These are phyloP conservation scores for Acrossocheilus wenchowensis DNA, from an alignment of 2,797 vertebrate genomes.

Conservation along the genomic window DNA sequence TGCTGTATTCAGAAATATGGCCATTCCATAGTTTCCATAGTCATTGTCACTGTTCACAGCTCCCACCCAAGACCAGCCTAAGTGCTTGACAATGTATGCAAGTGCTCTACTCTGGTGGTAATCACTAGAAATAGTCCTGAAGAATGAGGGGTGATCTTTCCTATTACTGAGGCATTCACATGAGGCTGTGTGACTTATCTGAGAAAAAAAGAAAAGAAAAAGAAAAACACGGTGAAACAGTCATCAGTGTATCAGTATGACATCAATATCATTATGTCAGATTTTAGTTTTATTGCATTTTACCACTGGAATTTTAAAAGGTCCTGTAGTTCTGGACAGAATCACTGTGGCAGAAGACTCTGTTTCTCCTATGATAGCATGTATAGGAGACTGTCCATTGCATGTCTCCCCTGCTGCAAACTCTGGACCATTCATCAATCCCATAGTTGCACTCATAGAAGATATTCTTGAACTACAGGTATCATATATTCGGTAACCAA, in stretches of 20 bases:
- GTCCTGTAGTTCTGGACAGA: slow-evolving; percentile 72
- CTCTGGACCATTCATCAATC: slow-evolving; percentile 71
- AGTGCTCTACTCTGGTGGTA: slow-evolving; percentile 75
- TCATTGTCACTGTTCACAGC: slow-evolving; percentile 78
- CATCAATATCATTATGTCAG: background rate
- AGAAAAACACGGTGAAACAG: background rate
- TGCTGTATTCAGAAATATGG: slow-evolving; percentile 75
- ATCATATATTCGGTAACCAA: slow-evolving; percentile 79
- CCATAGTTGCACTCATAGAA: slow-evolving; percentile 75
- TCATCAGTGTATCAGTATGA: background rate
- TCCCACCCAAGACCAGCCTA: slow-evolving; percentile 81
- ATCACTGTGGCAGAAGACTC: slow-evolving; percentile 78
- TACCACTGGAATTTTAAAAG: slow-evolving; percentile 79
- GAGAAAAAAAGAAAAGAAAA: background rate
- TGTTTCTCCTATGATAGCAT: slow-evolving; percentile 78
- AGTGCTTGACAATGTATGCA: slow-evolving; percentile 75
- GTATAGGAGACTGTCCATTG: slow-evolving; percentile 70
- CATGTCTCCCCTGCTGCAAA: slow-evolving; percentile 59
- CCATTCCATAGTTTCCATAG: slow-evolving; percentile 79
- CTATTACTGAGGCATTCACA: slow-evolving; percentile 78
- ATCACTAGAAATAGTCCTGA: slow-evolving; percentile 79
- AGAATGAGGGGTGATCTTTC: slow-evolving; percentile 73
- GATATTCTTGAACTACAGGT: slow-evolving; percentile 75
- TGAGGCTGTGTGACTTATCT: slow-evolving; percentile 79
- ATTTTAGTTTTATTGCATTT: slow-evolving; percentile 14